Evolutionary conservation across 2,797 vertebrate genomes (phyloP).

Genomic region (Mionectes olivaceus): DNA sequence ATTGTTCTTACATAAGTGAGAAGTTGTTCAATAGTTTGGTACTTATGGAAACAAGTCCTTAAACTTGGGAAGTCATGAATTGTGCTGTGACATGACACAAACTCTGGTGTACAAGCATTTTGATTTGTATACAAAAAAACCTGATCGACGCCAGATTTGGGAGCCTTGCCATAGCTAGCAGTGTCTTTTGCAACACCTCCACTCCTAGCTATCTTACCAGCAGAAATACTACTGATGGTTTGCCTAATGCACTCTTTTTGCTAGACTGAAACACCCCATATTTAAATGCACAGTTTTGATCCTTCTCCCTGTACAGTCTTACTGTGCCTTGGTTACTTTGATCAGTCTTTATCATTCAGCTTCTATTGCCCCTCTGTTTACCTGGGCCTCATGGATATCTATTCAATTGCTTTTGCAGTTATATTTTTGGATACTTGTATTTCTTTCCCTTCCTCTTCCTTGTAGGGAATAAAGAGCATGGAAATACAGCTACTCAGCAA

Average conservation of each 20-base stretch:
- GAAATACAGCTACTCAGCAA: not conserved
- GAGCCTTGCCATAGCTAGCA: not conserved
- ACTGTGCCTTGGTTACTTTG: not conserved
- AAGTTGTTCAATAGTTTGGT: not conserved
- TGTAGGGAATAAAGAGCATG: not conserved
- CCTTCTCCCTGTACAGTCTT: not conserved
- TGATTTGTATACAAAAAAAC: accelerated
- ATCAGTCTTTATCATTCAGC: not conserved
- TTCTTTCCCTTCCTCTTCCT: not conserved
- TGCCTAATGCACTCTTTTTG: not conserved
- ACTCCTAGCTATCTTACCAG: not conserved
- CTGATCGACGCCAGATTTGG: not conserved
- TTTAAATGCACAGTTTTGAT: not conserved
- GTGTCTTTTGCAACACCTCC: not conserved
- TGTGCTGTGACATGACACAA: not conserved
- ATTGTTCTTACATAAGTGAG: not conserved
- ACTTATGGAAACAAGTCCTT: not conserved
- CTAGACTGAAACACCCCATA: accelerated
- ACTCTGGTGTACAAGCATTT: accelerated
- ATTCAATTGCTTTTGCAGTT: not conserved
- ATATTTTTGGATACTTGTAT: not conserved
- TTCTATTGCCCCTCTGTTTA: not conserved
- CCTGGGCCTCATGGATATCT: not conserved
- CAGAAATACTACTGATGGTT: not conserved
- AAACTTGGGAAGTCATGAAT: not conserved